Percentiles rank a stretch among this genome's conserved stretches.
These are phyloP conservation scores for Rhynchotus rufescens DNA, from an alignment of 2,797 vertebrate species.

Conservation along the genomic window DNA sequence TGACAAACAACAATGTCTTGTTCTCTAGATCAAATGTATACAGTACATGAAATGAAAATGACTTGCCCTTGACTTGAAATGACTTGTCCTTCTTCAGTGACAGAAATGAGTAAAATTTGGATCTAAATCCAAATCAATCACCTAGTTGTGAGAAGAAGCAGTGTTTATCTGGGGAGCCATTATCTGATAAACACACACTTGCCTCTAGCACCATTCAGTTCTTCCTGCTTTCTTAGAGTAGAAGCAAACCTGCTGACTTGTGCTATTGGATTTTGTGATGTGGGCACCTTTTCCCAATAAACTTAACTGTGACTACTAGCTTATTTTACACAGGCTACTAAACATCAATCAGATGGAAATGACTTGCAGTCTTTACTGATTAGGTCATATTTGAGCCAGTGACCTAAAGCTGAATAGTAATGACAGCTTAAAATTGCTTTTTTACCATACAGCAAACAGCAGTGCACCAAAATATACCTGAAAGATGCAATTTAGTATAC, in stretches of 20 bases:
- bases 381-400: conserved; percentile 57
- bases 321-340: conserved; percentile 41
- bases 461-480: background rate
- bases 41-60: too few relatives aligned
- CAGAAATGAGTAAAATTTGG: background rate
- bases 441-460: background rate
- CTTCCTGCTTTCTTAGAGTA: conserved; percentile 17
- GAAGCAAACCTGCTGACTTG: conserved; percentile 15
- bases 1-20: background rate
- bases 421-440: conserved; percentile 48
- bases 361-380: conserved; percentile 51
- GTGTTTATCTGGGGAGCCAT: background rate
- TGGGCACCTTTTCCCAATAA: conserved; percentile 39
- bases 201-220: background rate
- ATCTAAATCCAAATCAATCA: background rate
- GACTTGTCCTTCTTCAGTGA: background rate
- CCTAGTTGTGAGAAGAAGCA: background rate
- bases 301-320: conserved; percentile 10
- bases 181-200: background rate
- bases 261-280: conserved; percentile 45
- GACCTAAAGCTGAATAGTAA: conserved; percentile 41
- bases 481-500: conserved; percentile 22
- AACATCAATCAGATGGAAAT: conserved; percentile 54
- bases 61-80: too few relatives aligned
- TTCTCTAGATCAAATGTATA: background rate